These are phyloP conservation scores for Sarcoramphus papa DNA, from an alignment of 2,797 vertebrate genomes.

Conservation along the genomic window DNA sequence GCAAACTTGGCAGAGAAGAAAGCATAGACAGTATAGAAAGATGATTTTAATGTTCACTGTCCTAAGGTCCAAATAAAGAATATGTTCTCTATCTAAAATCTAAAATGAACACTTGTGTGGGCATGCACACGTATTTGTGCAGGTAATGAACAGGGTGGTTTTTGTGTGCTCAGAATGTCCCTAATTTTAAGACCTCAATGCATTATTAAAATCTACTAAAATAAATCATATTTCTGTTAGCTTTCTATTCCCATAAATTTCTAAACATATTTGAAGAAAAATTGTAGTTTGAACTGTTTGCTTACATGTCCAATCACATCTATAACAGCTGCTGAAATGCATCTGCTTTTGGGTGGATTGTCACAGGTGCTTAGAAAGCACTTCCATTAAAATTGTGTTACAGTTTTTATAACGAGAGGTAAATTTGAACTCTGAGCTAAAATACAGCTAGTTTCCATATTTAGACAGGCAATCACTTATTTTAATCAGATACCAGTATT, in stretches of 20 bases:
- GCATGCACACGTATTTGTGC: neutral
- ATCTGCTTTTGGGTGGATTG: neutral
- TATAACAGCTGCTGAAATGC: neutral
- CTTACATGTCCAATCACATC: neutral
- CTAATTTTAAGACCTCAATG: neutral
- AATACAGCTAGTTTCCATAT: constrained; percentile 11
- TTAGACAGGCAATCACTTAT: constrained; percentile 14
- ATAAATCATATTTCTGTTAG: neutral
- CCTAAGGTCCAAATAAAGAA: neutral
- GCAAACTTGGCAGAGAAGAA: neutral
- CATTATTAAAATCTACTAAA: neutral
- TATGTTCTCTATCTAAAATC: neutral
- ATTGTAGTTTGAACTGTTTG: neutral
- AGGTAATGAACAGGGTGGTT: accelerated
- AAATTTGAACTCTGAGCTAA: neutral
- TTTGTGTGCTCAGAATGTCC: neutral
- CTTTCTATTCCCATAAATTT: neutral
- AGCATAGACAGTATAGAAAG: neutral
- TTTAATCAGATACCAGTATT: constrained; percentile 21
- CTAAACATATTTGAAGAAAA: neutral
- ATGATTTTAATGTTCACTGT: neutral
- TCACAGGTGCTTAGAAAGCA: neutral
- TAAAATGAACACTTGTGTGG: neutral
- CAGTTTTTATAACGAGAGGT: neutral
- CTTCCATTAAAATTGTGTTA: neutral